phyloP scores from a whole-genome alignment of 2,888 invertebrate genomes.

The Arge pagana region DNA sequence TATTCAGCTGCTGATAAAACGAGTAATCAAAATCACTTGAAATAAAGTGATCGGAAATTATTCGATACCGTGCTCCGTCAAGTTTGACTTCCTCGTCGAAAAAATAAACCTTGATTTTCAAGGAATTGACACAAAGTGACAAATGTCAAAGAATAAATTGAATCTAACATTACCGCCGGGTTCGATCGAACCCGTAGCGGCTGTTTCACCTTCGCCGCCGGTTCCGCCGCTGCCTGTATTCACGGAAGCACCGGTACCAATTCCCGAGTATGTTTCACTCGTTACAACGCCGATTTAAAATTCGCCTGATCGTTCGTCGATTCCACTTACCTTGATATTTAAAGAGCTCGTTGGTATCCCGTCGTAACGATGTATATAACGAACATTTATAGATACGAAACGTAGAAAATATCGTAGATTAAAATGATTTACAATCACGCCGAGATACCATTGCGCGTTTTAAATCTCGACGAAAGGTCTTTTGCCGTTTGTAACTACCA shows the following conservation, averaged over 20 bases:
- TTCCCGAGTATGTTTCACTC: slow-evolving; percentile 48
- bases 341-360: too few species aligned
- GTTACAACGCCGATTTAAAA: not conserved
- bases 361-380: too few species aligned
- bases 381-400: too few species aligned
- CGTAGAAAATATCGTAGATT: too few species aligned
- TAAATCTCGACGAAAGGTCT: too few species aligned
- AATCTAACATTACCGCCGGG: slow-evolving; percentile 89
- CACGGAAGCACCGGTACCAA: slow-evolving; percentile 48
- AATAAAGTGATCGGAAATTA: not conserved
- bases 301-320: too few species aligned
- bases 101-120: not conserved
- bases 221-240: slow-evolving; percentile 61
- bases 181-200: slow-evolving; percentile 76
- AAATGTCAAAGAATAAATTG: slow-evolving; percentile 91
- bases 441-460: too few species aligned
- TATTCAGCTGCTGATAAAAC: too few species aligned
- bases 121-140: slow-evolving; percentile 14
- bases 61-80: not conserved
- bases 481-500: too few species aligned
- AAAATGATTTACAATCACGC: too few species aligned
- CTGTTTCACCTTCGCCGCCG: slow-evolving; percentile 60
- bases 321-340: too few species aligned
- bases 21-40: not conserved
- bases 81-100: not conserved